Evolutionary conservation across 1,140 invertebrate genomes (phyloP).

Genomic region (Zaprionus lachaisei): DNA sequence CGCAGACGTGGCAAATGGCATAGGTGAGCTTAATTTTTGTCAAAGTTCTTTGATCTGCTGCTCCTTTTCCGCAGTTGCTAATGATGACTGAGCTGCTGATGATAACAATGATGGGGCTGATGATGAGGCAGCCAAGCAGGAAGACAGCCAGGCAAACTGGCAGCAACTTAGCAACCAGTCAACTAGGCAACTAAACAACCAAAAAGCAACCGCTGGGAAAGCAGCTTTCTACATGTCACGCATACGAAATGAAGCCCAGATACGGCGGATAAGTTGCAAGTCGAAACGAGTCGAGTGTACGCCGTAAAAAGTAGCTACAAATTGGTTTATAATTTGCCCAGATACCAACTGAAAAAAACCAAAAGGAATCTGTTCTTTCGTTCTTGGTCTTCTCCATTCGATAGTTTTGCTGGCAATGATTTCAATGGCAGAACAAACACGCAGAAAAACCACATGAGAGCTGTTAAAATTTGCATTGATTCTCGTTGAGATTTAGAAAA

Average conservation of each 20-base stretch:
- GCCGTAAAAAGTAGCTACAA: constrained; percentile 53
- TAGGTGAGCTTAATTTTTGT: constrained; percentile 69
- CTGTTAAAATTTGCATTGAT: constrained; percentile 70
- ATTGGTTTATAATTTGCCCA: constrained; percentile 77
- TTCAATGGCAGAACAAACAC: constrained; percentile 33
- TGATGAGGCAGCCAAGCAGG: neutral
- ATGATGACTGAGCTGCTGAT: constrained; percentile 17
- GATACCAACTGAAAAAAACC: constrained; percentile 7
- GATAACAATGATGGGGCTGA: constrained; percentile 28
- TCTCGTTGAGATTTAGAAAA: constrained; percentile 57
- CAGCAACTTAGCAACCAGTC: constrained; percentile 19
- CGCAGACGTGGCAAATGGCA: constrained; percentile 69
- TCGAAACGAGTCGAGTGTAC: neutral
- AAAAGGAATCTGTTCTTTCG: neutral
- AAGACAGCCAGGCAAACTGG: neutral
- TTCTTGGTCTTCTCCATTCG: constrained; percentile 21
- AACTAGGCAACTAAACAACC: constrained; percentile 25
- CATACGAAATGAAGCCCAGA: constrained; percentile 72
- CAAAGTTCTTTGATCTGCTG: constrained; percentile 72
- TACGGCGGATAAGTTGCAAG: constrained; percentile 4
- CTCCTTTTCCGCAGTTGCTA: constrained; percentile 3
- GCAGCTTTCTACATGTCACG: constrained; percentile 69
- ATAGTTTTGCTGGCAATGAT: constrained; percentile 32
- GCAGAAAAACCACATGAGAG: constrained; percentile 56
- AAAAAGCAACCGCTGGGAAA: constrained; percentile 59